Evolutionary conservation across 2,113 vertebrate genomes (phyloP).

Genomic region (Alosa alosa): DNA sequence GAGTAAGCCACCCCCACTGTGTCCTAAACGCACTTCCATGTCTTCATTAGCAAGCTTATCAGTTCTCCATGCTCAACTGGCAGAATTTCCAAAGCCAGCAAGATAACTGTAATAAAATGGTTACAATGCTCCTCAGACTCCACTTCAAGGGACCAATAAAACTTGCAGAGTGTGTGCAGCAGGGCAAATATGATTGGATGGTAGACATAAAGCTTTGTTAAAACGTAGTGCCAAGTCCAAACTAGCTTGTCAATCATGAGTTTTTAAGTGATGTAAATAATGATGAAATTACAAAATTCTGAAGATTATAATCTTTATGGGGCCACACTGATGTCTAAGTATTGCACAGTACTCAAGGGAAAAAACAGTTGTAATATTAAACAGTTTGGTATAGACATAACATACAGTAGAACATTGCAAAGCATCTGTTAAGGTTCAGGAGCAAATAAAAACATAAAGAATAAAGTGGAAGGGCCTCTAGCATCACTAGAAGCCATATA

Average conservation of each 20-base stretch:
- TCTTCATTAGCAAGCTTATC: slow-evolving; percentile 1
- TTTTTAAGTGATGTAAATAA: no score
- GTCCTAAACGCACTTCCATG: background rate
- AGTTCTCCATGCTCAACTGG: background rate
- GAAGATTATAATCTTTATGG: background rate
- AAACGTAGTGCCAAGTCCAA: background rate
- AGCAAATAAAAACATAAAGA: background rate
- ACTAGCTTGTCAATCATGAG: background rate
- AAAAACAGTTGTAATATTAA: background rate
- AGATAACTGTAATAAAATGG: background rate
- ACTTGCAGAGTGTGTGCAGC: background rate
- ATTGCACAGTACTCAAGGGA: background rate
- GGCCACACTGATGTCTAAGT: background rate
- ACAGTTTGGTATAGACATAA: background rate
- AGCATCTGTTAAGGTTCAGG: background rate
- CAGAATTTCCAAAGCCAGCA: slow-evolving; percentile 10
- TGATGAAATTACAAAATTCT: no score
- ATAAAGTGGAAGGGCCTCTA: background rate
- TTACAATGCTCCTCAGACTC: background rate
- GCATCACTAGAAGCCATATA: background rate
- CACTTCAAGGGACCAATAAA: background rate
- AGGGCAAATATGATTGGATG: background rate
- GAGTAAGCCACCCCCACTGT: background rate
- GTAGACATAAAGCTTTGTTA: background rate
- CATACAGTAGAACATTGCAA: background rate